phyloP scores from a whole-genome alignment of 2,113 vertebrate species.

The Bubo bubo region DNA sequence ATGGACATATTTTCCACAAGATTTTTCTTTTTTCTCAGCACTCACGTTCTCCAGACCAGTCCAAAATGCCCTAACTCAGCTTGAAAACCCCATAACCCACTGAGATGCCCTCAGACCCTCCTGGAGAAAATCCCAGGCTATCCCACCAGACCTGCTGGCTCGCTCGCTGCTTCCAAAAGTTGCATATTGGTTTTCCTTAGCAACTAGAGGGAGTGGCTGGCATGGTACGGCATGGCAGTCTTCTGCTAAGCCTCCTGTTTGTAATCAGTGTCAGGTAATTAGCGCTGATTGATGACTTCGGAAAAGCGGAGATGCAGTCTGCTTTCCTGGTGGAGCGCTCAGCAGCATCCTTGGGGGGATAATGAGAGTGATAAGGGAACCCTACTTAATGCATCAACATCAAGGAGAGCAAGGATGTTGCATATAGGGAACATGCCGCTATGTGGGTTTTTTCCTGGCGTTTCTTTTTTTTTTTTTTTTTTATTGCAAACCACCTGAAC shows the following conservation, averaged over 20 bases:
- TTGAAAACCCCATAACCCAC: background rate
- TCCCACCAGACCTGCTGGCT: background rate
- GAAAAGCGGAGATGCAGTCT: background rate
- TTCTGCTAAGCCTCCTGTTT: background rate
- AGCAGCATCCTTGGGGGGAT: background rate
- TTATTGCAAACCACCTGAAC: background rate
- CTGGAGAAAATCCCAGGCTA: background rate
- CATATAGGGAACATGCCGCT: fast-evolving
- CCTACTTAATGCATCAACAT: background rate
- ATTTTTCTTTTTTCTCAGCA: background rate
- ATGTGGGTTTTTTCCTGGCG: fast-evolving
- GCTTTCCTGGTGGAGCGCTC: background rate
- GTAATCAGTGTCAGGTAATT: background rate
- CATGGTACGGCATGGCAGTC: background rate
- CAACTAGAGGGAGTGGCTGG: background rate
- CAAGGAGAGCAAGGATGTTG: background rate
- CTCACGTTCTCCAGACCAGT: background rate
- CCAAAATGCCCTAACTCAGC: background rate
- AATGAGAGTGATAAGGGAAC: background rate
- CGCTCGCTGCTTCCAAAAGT: background rate
- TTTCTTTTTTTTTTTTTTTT: background rate
- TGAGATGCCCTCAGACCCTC: background rate
- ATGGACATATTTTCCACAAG: background rate
- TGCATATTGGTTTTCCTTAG: background rate
- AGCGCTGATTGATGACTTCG: background rate